Conservation (phyloP, 2,888 invertebrate genomes). For the Deilephila porcellus region DNA sequence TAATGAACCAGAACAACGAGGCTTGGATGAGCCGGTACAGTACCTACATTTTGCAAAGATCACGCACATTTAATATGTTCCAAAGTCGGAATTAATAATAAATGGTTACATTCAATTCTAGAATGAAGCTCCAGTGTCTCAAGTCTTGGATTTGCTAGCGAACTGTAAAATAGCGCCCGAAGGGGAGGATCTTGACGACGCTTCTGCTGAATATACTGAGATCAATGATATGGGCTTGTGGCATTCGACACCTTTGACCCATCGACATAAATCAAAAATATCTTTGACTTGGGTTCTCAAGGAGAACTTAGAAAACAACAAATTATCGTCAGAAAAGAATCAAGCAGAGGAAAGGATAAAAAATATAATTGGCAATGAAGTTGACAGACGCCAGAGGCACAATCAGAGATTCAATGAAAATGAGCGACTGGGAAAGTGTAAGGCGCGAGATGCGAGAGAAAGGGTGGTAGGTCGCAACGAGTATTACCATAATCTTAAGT, state of each 20-base stretch:
- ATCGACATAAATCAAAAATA: constrained; percentile 86
- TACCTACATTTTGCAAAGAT: constrained; percentile 37
- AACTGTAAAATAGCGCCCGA: constrained; percentile 64
- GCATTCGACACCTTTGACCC: constrained; percentile 78
- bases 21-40: constrained; percentile 55
- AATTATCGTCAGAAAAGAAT: constrained; percentile 53
- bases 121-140: constrained; percentile 61
- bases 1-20: constrained; percentile 46
- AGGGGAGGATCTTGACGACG: constrained; percentile 53
- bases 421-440: constrained; percentile 64
- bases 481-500: constrained; percentile 77
- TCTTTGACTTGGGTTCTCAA: constrained; percentile 91
- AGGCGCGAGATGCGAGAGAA: constrained; percentile 56
- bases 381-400: constrained; percentile 50
- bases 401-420: constrained; percentile 58
- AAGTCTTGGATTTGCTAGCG: constrained; percentile 73
- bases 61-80: constrained; percentile 25
- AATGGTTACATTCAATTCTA: constrained; percentile 48
- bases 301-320: constrained; percentile 83
- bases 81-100: neutral
- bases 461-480: constrained; percentile 77
- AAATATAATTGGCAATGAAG: constrained; percentile 49
- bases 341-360: constrained; percentile 53
- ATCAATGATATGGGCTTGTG: constrained; percentile 80
- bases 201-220: constrained; percentile 73